These are phyloP conservation scores for Watsonalla cultraria DNA, from an alignment of 2,888 invertebrate species.

Conservation along the genomic window DNA sequence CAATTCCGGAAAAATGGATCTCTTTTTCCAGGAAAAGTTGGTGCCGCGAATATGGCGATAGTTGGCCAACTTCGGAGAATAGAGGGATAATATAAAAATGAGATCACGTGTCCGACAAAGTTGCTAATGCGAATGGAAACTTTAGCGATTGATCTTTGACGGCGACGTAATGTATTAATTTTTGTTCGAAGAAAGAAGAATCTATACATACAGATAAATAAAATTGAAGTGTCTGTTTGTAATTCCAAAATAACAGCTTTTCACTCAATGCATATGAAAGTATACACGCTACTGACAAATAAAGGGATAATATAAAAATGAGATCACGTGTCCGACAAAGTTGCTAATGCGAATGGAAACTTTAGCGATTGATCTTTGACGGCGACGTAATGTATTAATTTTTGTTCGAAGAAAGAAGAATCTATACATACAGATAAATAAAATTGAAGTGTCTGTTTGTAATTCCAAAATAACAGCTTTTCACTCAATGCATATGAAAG, in stretches of 20 bases:
- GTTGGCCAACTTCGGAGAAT: constrained; percentile 8
- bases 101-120: constrained; percentile 5
- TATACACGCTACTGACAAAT: too few species aligned
- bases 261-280: too few species aligned
- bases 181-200: too few species aligned
- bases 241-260: too few species aligned
- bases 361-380: neutral
- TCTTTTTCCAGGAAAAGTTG: constrained; percentile 3
- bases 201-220: too few species aligned
- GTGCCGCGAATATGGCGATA: constrained; percentile 7
- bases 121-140: neutral
- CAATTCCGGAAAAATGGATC: neutral
- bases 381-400: neutral
- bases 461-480: too few species aligned
- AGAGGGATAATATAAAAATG: constrained; percentile 14
- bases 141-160: neutral
- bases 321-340: constrained; percentile 5
- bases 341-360: neutral
- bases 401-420: too few species aligned
- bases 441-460: too few species aligned
- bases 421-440: too few species aligned
- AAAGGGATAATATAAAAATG: constrained; percentile 14
- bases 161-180: neutral
- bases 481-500: too few species aligned
- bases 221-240: too few species aligned